Evolutionary conservation across 2,113 vertebrate species (phyloP).

Genomic region (Onychorhynchus coronatus): DNA sequence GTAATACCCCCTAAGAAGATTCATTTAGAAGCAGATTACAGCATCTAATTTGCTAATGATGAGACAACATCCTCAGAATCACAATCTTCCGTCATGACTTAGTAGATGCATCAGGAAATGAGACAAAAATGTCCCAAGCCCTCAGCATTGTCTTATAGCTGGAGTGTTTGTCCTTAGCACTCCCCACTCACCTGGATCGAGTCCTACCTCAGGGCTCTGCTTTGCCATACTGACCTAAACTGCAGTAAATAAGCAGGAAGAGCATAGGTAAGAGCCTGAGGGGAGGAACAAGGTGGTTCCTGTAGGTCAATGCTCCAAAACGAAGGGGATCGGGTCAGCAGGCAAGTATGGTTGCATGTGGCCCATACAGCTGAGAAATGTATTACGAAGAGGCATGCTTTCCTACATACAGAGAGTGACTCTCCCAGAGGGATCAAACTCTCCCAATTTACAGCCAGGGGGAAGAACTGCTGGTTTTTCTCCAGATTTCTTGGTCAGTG

Average conservation of each 20-base stretch:
- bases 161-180: background rate
- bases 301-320: background rate
- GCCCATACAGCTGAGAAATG: background rate
- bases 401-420: background rate
- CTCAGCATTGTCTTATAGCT: background rate
- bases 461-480: background rate
- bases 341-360: background rate
- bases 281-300: background rate
- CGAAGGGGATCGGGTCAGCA: background rate
- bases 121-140: background rate
- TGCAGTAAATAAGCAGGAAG: background rate
- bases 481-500: background rate
- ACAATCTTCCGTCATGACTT: background rate
- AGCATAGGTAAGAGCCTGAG: background rate
- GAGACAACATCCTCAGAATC: slow-evolving; percentile 57
- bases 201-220: background rate
- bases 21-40: slow-evolving; percentile 66
- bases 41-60: slow-evolving; percentile 63
- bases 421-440: background rate
- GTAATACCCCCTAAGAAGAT: slow-evolving; percentile 65
- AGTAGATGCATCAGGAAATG: background rate
- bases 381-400: background rate
- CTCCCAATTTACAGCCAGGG: background rate
- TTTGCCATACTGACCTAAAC: background rate
- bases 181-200: background rate